phyloP scores from a whole-genome alignment of 2,113 vertebrate species.

The Actenoides lindsayi region DNA sequence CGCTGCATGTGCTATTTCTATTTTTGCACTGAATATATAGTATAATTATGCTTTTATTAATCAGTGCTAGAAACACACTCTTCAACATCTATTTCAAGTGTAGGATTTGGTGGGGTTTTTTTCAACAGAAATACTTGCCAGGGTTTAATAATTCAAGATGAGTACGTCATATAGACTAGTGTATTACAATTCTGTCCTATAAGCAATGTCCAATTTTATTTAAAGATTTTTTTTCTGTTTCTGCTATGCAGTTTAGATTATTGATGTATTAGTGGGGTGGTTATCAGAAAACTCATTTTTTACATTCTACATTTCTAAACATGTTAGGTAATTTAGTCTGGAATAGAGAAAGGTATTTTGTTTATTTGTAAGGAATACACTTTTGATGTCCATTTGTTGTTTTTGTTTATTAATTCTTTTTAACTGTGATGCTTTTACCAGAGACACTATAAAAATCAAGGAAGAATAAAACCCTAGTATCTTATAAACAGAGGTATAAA shows the following conservation, averaged over 20 bases:
- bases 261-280: not conserved
- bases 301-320: not conserved
- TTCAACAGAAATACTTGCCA: not conserved
- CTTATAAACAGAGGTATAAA: not conserved
- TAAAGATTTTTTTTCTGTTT: not conserved
- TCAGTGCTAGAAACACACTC: slow-evolving; percentile 32
- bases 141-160: not conserved
- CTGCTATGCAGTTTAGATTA: not conserved
- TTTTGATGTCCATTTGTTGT: not conserved
- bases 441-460: not conserved
- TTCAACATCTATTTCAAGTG: slow-evolving; percentile 28
- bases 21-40: slow-evolving; percentile 31
- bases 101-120: not conserved
- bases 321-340: not conserved
- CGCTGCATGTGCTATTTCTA: slow-evolving; percentile 20
- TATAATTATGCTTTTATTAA: slow-evolving; percentile 64
- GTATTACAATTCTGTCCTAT: not conserved
- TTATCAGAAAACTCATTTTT: not conserved
- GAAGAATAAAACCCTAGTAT: not conserved
- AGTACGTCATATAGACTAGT: not conserved
- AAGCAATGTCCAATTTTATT: not conserved
- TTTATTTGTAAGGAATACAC: not conserved
- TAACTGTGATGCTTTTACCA: not conserved
- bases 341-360: not conserved
- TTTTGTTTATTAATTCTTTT: not conserved